Conservation (phyloP, 2,888 invertebrate genomes). For the Bimastos eiseni region DNA sequence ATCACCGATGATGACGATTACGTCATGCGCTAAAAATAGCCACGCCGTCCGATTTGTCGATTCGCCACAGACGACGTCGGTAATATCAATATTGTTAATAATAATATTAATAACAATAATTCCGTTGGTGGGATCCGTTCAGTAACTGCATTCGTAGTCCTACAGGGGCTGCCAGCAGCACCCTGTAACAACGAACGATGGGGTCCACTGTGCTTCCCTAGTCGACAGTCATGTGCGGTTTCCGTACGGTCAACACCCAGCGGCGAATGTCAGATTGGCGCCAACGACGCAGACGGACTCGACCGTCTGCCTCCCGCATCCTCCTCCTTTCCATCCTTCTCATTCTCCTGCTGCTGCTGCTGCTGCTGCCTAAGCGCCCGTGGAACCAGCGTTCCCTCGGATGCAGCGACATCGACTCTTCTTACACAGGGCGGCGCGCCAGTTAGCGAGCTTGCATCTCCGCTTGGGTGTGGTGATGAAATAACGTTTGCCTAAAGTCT, state of each 20-base stretch:
- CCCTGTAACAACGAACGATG: not conserved
- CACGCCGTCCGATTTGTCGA: not conserved
- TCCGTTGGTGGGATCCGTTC: not conserved
- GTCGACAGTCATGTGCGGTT: not conserved
- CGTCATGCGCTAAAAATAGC: constrained; percentile 13
- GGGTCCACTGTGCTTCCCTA: not conserved
- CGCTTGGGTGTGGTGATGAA: not conserved
- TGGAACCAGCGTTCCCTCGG: not conserved
- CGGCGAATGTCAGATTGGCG: not conserved
- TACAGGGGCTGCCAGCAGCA: not conserved
- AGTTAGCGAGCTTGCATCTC: not conserved
- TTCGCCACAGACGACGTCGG: not conserved
- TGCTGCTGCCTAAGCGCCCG: not conserved
- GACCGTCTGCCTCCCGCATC: not conserved
- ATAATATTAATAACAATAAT: not conserved
- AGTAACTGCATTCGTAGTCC: not conserved
- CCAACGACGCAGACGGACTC: constrained; percentile 2
- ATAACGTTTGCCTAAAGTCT: not conserved
- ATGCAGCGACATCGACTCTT: not conserved
- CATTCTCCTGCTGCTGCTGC: not conserved
- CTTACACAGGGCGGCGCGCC: not conserved
- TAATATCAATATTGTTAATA: not conserved
- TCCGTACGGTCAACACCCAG: not conserved
- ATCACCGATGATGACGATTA: not conserved
- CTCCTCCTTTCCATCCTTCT: not conserved